Evolutionary conservation across 2,888 invertebrate species (phyloP), one percentile per base, ranked within the genome.

Genomic region (Polyploca ridens): DNA sequence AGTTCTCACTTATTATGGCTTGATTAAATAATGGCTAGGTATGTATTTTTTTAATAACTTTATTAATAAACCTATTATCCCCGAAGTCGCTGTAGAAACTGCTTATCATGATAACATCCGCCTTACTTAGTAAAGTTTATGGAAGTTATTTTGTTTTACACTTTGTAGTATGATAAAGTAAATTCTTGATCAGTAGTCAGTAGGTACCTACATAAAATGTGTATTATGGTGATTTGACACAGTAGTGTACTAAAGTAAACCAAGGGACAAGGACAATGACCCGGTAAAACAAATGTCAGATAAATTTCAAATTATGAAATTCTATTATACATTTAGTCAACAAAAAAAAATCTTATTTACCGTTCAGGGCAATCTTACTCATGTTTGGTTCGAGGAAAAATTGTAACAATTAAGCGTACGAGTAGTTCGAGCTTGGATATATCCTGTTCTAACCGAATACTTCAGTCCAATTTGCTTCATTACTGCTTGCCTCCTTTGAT

Each of bases 361-460:
- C 3, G 6, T n/a, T 54, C 10, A 10, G 3, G 19, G 16, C 19
- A 6, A 54, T 46, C 46, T n/a, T n/a, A 54, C 54, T 11, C 54
- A 62, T 49, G 19, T 33, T 38, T 49, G 59, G 59, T 60, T 19
- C 38, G 59, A 63, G 27, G 38, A 64, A 33, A 65, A 64, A 59
- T 66, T 33, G 44, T 54, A 44, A 66, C 64, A 64, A 58, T 46
- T 62, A 63, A 63, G 67, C 70, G 75, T 76, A 68, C 78, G 75
- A 77, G 76, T 83, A 72, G 78, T 76, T 78, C 70, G 65, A 68
- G 79, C 84, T 86, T 91, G 87, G 93, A 86, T 90, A 83, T 86
- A 93, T 93, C 93, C 92, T 90, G 94, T 93, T 94, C 75, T 63
- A 93, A 93, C 92, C 88, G 87, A 90, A 88, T 89, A 79, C 77